phyloP scores from a whole-genome alignment of 2,888 invertebrate species.

The Anodontia alba region DNA sequence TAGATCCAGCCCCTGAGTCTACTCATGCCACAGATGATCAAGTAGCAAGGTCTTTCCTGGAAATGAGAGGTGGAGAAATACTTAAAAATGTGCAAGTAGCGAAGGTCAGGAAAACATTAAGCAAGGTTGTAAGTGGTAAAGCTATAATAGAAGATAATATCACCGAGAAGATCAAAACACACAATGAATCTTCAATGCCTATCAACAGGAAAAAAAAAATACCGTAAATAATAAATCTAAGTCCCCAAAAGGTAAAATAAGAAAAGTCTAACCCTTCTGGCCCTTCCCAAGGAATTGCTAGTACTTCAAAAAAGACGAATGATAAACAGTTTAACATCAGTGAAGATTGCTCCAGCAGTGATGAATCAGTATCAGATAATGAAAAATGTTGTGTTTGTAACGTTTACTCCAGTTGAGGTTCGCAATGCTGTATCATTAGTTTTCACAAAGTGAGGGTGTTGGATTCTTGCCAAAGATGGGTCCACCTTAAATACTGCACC shows the following conservation, averaged over 20 bases:
- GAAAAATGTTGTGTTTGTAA: constrained; percentile 1
- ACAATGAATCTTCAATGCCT: not conserved
- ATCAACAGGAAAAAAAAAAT: not conserved
- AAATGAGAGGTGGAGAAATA: constrained; percentile 2
- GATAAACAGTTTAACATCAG: not conserved
- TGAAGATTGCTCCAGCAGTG: constrained; percentile 6
- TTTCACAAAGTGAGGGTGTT: constrained; percentile 10
- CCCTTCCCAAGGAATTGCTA: not conserved
- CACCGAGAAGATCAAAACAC: not conserved
- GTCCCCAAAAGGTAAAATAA: not conserved
- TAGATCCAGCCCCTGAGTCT: not conserved
- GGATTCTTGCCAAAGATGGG: constrained; percentile 16
- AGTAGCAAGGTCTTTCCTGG: constrained; percentile 2
- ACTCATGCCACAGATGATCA: not conserved
- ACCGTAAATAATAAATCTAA: not conserved
- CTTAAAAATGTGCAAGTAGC: not conserved
- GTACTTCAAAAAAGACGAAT: not conserved
- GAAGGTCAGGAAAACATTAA: not conserved
- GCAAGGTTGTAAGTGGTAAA: constrained; percentile 3
- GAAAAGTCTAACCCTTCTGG: not conserved
- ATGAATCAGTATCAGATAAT: constrained; percentile 1
- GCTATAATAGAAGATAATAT: not conserved
- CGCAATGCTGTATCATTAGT: constrained; percentile 1
- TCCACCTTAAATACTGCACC: not conserved
- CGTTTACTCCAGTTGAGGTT: not conserved